Conservation (phyloP, 1,140 invertebrate species). For the Cotesia typhae region DNA sequence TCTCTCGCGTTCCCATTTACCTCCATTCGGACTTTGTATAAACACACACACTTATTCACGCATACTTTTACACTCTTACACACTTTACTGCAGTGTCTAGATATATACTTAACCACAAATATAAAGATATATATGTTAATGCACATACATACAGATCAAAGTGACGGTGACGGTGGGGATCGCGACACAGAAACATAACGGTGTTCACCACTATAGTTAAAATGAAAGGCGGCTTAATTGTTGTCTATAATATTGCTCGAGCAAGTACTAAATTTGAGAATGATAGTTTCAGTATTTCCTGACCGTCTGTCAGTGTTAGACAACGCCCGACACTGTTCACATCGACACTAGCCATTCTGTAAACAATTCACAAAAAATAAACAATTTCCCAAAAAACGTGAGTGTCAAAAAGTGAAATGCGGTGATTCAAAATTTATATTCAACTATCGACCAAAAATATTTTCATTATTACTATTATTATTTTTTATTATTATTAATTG, state of each 20-base stretch:
- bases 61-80: neutral
- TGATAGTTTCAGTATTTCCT: constrained; percentile 66
- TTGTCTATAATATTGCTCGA: constrained; percentile 56
- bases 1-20: constrained; percentile 63
- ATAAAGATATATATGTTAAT: constrained; percentile 10
- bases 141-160: neutral
- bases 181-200: constrained; percentile 44
- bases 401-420: neutral
- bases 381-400: neutral
- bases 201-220: constrained; percentile 63
- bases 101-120: neutral
- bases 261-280: constrained; percentile 60
- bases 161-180: neutral
- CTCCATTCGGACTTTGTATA: constrained; percentile 46
- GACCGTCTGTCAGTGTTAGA: constrained; percentile 66
- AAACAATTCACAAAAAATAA: neutral
- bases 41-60: constrained; percentile 13
- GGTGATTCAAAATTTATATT: too few relatives aligned
- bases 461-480: too few relatives aligned
- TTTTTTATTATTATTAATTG: too few relatives aligned
- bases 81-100: neutral
- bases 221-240: constrained; percentile 66
- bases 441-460: too few relatives aligned
- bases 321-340: constrained; percentile 42
- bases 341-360: neutral